Evolutionary conservation across 1,140 invertebrate species (phyloP).

Genomic region (Phenacoccus solenopsis): DNA sequence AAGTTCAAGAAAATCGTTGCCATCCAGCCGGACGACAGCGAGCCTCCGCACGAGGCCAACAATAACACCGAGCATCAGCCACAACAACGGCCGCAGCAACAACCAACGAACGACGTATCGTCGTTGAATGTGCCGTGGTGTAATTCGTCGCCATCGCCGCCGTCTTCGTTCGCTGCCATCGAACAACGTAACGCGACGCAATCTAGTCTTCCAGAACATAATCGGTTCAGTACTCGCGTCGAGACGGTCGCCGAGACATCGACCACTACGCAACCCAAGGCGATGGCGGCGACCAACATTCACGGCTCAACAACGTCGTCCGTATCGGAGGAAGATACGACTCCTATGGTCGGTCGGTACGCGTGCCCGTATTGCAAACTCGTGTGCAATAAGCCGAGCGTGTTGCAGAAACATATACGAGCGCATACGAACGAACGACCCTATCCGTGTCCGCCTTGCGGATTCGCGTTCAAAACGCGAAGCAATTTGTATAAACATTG

Average conservation of each 20-base stretch:
- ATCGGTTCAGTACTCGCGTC: neutral
- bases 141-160: no score
- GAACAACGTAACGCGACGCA: neutral
- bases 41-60: neutral
- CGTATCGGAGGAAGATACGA: neutral
- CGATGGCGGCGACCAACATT: neutral
- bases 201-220: neutral
- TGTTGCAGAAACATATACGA: conserved; percentile 83
- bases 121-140: no score
- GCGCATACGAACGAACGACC: conserved; percentile 86
- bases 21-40: neutral
- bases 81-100: neutral
- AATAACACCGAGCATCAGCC: neutral
- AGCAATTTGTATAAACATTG: conserved; percentile 88
- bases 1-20: conserved; percentile 6
- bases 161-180: no score
- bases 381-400: conserved; percentile 83
- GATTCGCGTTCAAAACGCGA: conserved; percentile 87
- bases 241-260: neutral
- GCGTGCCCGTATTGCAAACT: conserved; percentile 77
- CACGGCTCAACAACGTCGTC: neutral
- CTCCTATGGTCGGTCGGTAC: conserved; percentile 41
- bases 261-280: neutral
- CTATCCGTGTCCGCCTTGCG: conserved; percentile 75
- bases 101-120: neutral